phyloP scores from a whole-genome alignment of 2,888 invertebrate genomes.

The Lycophotia porphyrea region DNA sequence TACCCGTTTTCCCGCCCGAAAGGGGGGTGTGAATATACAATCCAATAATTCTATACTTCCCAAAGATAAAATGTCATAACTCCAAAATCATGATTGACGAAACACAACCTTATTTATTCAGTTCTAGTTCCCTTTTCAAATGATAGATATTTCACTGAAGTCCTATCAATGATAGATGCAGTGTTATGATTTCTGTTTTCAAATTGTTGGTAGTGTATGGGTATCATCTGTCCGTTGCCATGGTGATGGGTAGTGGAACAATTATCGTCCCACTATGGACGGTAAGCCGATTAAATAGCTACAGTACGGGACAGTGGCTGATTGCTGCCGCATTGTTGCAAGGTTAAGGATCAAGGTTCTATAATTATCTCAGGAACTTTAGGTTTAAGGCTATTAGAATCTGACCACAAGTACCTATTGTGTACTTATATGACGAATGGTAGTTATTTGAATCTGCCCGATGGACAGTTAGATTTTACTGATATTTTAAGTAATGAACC shows the following conservation, averaged over 20 bases:
- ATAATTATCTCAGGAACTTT: background rate
- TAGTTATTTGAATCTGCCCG: background rate
- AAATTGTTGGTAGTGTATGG: background rate
- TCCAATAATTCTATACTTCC: background rate
- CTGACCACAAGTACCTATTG: background rate
- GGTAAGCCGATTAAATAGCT: conserved; percentile 34
- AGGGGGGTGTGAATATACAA: background rate
- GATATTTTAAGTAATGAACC: no score
- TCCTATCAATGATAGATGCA: background rate
- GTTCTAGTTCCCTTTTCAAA: background rate
- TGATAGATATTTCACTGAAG: background rate
- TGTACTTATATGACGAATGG: background rate
- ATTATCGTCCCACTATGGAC: conserved; percentile 10
- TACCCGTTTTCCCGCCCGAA: background rate
- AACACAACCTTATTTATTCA: conserved; percentile 7
- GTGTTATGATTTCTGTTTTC: background rate
- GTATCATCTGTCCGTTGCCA: background rate
- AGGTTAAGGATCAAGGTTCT: background rate
- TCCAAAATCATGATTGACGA: background rate
- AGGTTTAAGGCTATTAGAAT: background rate
- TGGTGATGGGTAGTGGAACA: conserved; percentile 14
- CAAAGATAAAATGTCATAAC: background rate
- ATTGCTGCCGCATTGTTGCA: background rate
- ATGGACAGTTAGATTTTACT: background rate
- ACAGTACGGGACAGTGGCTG: background rate